Evolutionary conservation across 2,888 invertebrate species (phyloP).

Genomic region (Anagyrus pseudococci): DNA sequence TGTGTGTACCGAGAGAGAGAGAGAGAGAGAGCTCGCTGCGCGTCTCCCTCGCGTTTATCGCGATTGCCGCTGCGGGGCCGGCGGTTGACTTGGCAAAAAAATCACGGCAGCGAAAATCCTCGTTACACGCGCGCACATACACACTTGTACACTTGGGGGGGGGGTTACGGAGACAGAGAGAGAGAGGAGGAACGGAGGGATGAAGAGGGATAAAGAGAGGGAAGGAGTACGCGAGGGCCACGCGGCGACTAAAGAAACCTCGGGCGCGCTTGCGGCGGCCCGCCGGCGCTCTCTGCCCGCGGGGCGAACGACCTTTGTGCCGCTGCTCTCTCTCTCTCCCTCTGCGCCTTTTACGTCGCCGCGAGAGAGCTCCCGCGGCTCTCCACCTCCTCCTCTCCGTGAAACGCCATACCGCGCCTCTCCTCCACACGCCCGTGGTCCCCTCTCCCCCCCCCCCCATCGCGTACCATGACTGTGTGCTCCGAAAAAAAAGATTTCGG

Average conservation of each 20-base stretch:
- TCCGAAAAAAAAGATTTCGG: neutral
- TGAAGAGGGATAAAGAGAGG: neutral
- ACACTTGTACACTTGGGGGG: no score
- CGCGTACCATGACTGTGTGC: neutral
- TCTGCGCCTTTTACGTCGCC: conserved; percentile 5
- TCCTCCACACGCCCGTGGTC: conserved; percentile 3
- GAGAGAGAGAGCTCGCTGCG: no score
- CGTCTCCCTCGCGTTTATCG: no score
- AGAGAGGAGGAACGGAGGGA: neutral
- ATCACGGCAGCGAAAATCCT: no score
- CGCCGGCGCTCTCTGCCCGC: neutral
- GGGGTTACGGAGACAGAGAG: neutral
- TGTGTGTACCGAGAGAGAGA: no score
- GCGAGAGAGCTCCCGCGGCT: no score
- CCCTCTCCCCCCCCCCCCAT: conserved; percentile 13
- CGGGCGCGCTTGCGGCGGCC: conserved; percentile 1
- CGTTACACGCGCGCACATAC: no score
- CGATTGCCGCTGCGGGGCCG: no score
- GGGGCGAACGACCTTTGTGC: conserved; percentile 34
- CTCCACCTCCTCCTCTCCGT: neutral
- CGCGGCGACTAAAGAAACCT: neutral
- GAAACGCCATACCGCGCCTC: neutral
- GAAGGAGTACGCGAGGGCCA: neutral
- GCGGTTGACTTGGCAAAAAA: no score
- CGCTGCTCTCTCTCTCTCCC: conserved; percentile 1